Conservation (phyloP, 2,888 invertebrate genomes). For the Nomada goodeniana region DNA sequence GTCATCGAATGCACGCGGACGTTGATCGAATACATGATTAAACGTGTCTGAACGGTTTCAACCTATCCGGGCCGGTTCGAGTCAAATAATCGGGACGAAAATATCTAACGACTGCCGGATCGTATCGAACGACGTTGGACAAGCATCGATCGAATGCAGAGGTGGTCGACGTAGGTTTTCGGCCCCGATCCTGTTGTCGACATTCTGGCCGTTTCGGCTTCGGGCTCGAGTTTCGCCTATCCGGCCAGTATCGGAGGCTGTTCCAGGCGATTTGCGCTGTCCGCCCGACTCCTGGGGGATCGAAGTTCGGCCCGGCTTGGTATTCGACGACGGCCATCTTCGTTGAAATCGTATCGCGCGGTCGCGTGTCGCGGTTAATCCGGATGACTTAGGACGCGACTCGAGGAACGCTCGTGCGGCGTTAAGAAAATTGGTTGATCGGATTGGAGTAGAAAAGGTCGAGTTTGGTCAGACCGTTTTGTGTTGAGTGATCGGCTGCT, state of each 20-base stretch:
- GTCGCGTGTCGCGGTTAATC: constrained; percentile 46
- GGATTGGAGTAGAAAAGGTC: not conserved
- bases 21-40: constrained; percentile 11
- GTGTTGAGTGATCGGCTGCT: not conserved
- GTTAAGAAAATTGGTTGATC: constrained; percentile 33
- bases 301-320: constrained; percentile 28
- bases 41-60: constrained; percentile 16
- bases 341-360: constrained; percentile 46
- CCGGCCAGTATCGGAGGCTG: constrained; percentile 46
- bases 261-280: constrained; percentile 56
- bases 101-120: not conserved
- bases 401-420: constrained; percentile 9
- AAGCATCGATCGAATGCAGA: constrained; percentile 32
- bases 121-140: constrained; percentile 5
- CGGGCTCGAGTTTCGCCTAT: constrained; percentile 23
- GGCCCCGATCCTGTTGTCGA: constrained; percentile 22
- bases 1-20: not conserved
- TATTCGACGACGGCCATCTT: constrained; percentile 40
- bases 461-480: not conserved
- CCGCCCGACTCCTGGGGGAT: constrained; percentile 40
- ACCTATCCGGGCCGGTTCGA: not conserved
- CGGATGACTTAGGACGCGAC: constrained; percentile 39
- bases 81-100: constrained; percentile 4
- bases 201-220: constrained; percentile 2
- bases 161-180: constrained; percentile 9